Conservation (phyloP, 2,113 vertebrate species). For the Hemichromis elongatus region DNA sequence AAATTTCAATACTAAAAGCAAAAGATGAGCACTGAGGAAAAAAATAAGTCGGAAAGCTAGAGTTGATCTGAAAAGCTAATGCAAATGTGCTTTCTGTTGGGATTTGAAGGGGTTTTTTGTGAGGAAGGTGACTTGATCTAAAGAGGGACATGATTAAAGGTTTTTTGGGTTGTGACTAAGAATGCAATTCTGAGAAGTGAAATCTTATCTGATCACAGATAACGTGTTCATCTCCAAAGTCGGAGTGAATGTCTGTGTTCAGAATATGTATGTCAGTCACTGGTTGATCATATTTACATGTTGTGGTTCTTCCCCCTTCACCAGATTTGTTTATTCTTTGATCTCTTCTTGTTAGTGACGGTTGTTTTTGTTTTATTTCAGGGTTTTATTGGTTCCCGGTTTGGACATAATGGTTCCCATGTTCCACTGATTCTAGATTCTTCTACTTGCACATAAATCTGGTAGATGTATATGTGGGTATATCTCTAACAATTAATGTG, state of each 20-base stretch:
- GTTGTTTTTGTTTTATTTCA: not conserved
- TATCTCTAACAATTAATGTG: not conserved
- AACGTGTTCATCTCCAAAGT: not conserved
- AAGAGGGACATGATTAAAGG: no score
- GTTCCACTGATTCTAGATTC: not conserved
- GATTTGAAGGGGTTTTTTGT: not conserved
- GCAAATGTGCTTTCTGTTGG: not conserved
- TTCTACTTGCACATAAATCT: not conserved
- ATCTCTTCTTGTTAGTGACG: not conserved
- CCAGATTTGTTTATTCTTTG: not conserved
- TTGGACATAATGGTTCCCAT: not conserved
- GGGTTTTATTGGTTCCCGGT: not conserved
- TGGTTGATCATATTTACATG: not conserved
- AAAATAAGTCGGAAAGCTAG: not conserved
- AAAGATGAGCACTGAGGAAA: not conserved
- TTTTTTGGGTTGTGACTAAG: not conserved
- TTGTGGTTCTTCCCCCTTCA: not conserved
- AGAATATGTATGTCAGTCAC: not conserved
- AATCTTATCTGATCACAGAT: not conserved
- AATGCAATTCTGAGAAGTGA: not conserved
- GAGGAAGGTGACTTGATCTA: not conserved
- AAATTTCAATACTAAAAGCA: not conserved
- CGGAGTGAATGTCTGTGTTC: not conserved
- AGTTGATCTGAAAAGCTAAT: no score
- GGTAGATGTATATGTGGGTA: not conserved